A percentile compares a stretch with the other conserved stretches of the same genome.
Evolutionary conservation across 2,888 invertebrate genomes (phyloP).

Genomic region (Timema cristinae): DNA sequence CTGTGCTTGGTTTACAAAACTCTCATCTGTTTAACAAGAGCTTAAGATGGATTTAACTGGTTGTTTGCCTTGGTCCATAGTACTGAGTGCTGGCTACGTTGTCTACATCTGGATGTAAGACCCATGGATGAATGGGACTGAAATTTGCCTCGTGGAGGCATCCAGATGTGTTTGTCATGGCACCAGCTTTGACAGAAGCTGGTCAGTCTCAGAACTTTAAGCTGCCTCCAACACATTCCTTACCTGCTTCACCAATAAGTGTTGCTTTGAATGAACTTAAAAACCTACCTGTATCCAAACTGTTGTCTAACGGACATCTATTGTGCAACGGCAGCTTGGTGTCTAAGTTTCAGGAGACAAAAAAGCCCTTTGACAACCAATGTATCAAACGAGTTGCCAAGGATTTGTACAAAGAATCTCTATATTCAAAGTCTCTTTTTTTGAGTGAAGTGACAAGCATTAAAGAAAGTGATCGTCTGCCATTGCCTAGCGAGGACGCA

Average conservation of each 20-base stretch:
- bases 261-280: slow-evolving; percentile 26
- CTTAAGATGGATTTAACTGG: background rate
- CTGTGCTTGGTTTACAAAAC: no score
- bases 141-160: slow-evolving; percentile 49
- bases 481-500: slow-evolving; percentile 34
- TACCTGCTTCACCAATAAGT: slow-evolving; percentile 26
- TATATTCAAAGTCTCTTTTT: background rate
- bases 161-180: slow-evolving; percentile 76
- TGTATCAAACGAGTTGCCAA: slow-evolving; percentile 24
- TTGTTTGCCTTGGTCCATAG: background rate
- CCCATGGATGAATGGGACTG: slow-evolving; percentile 40
- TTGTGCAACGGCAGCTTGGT: slow-evolving; percentile 11
- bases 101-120: slow-evolving; percentile 14
- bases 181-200: slow-evolving; percentile 86
- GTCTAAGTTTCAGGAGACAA: slow-evolving; percentile 16
- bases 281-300: slow-evolving; percentile 23
- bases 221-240: slow-evolving; percentile 39
- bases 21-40: background rate
- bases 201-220: slow-evolving; percentile 45
- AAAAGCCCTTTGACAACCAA: slow-evolving; percentile 18
- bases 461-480: slow-evolving; percentile 28
- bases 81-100: background rate
- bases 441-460: no score
- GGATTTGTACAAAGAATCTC: slow-evolving; percentile 21
- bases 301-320: slow-evolving; percentile 22